phyloP scores from a whole-genome alignment of 2,113 vertebrate genomes.

The Protobothrops flavoviridis region DNA sequence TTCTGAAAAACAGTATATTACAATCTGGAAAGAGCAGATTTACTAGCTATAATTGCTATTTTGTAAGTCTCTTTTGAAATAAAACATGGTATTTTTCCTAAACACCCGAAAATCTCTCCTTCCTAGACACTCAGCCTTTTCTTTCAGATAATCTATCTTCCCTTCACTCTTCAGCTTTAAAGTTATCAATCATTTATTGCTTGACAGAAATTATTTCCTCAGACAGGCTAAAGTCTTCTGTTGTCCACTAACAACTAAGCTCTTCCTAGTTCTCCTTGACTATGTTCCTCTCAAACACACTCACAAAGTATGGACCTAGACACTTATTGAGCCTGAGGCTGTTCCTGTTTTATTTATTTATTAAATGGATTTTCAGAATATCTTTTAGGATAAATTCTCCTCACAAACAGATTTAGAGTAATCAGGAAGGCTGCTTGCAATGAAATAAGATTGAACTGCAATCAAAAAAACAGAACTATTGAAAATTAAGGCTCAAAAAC shows the following conservation, averaged over 20 bases:
- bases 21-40: conserved; percentile 19
- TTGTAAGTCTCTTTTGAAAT: conserved; percentile 24
- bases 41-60: conserved; percentile 39
- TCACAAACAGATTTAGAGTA: background rate
- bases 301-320: background rate
- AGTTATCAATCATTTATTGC: conserved; percentile 38
- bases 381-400: background rate
- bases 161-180: conserved; percentile 7
- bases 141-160: background rate
- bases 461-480: background rate
- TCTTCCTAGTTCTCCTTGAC: background rate
- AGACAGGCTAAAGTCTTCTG: background rate
- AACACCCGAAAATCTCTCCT: conserved; percentile 3
- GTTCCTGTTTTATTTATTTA: background rate
- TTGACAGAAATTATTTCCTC: conserved; percentile 49
- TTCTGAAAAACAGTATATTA: conserved; percentile 21
- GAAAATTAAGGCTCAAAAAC: background rate
- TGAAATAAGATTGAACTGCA: background rate
- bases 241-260: conserved; percentile 28
- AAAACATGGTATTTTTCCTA: conserved; percentile 31
- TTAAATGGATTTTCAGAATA: background rate
- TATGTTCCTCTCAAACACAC: background rate
- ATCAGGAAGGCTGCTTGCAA: background rate
- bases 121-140: conserved; percentile 1
- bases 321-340: background rate